Base-by-base conservation (phyloP, 2,888 invertebrate species). In the Acrobasis repandana region DNA sequence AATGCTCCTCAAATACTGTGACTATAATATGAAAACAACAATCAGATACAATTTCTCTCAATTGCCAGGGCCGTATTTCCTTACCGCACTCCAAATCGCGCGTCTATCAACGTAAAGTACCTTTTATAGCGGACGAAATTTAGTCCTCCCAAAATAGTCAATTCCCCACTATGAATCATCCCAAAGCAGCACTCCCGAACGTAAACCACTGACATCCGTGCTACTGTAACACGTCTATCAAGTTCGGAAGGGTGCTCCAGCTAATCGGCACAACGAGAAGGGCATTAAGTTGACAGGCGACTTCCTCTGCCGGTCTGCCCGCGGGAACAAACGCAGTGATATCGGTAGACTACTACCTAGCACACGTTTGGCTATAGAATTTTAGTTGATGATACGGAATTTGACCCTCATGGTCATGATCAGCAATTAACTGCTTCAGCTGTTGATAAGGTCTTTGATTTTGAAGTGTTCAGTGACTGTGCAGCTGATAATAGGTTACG, bases 251-350 rank as follows among this genome's bases (percentile, higher is more conserved):
- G 86, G 86, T 87, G 82, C 86, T 83, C 81, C 76, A 75, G 74
- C 73, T 85, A 88, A 89, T 90, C 86, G 86, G 82, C 88, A 81
- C 87, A 86, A 88, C 87, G 83, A 84, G 85, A 88, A 89, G 90
- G 89, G 88, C 91, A 86, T 84, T 90, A 88, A 90, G 76, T 86
- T 77, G 86, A 88, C 89, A 82, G 78, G 72, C 82, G 69, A 81
- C 86, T 86, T 91, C 91, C 91, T 86, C 87, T 91, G 90, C 87
- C 89, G 88, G 54, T 54, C 54, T 20, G 38, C 43, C 54, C 54
- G 54, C 54, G 54, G 54, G 54, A 54, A 54, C 54, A 43, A 38
- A 54, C 74, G 70, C 77, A 79, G 79, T 77, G 63, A 63, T 66
- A 67, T 65, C 71, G 67, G 71, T 68, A 68, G 65, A 65, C 72